A percentile compares a stretch with the other conserved stretches of the same genome.
phyloP scores from a whole-genome alignment of 2,797 vertebrate species.

The Chloroceryle amazona region DNA sequence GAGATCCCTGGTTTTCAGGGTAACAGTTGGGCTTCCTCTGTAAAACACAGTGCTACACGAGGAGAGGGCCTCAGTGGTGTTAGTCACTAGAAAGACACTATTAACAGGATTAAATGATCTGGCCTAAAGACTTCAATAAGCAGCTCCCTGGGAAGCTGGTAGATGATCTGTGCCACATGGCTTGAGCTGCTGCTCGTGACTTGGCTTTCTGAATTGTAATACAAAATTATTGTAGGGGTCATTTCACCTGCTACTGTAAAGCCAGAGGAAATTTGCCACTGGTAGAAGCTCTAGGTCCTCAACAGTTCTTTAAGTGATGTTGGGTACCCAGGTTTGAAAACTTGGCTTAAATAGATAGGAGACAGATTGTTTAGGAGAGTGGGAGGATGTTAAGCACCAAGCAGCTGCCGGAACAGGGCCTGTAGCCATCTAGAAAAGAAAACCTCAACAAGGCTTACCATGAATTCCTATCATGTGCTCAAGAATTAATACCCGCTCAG shows the following conservation, averaged over 20 bases:
- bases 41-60: background rate
- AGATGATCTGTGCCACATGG: constrained; percentile 13
- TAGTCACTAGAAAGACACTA: background rate
- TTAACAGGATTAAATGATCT: constrained; percentile 30
- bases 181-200: constrained; percentile 15
- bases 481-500: constrained; percentile 95
- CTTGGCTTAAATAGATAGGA: background rate
- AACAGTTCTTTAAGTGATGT: background rate
- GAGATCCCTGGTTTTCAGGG: background rate
- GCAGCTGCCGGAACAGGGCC: background rate
- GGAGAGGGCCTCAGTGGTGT: background rate
- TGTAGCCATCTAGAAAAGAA: background rate
- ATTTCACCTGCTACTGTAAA: background rate
- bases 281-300: background rate
- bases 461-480: constrained; percentile 98
- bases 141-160: constrained; percentile 22
- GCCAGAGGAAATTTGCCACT: background rate
- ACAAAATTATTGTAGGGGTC: background rate
- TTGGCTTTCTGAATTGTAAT: background rate
- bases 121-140: background rate
- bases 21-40: background rate
- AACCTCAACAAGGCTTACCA: constrained; percentile 77
- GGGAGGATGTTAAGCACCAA: background rate
- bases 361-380: background rate
- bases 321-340: background rate